Evolutionary conservation across 2,888 invertebrate genomes (phyloP), one percentile per base, ranked within the genome.

Genomic region (Standfussiana lucernea): DNA sequence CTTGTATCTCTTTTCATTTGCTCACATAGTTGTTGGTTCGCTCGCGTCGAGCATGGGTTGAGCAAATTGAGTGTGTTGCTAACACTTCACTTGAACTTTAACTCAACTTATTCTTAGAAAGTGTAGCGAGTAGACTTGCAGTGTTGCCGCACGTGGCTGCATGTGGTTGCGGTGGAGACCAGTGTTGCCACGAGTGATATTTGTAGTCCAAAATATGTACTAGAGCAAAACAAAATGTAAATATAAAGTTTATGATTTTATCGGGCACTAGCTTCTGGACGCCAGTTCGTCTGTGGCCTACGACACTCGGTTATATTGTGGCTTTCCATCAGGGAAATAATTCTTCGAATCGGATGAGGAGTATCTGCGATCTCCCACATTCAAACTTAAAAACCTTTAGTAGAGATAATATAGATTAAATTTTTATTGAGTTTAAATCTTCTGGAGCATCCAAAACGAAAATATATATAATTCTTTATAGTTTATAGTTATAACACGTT

Each of bases 61-160:
- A 28, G 56, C 15, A 28, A 37, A 42, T 32, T 3, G 15, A 80
- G 82, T 32, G 32, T 15, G 68, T 35, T 65, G 74, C 59, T 28
- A 66, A 61, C 76, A 76, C 76, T 47, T 7, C 66, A 53, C 64
- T 45, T n/a, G n/a, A 40, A 81, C 67, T 75, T 24, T 21, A 79
- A 62, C 45, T 79, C 21, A 45, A 67, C 45, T 74, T 67, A 62
- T 79, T 74, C 53, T 75, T 61, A 62, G 13, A 32, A 75, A 75
- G 53, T 62, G 53, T 81, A 81, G 68, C 68, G 68, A 79, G 64
- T 50, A 50, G 40, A 73, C 32, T 66, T 35, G 40, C 45, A 45
- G 61, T 47, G 53, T 67, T 67, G 67, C 61, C 75, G 64, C 32
- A 53, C 53, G 75, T 62, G 24, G 32, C n/a, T 56, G 66, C 42